Evolutionary conservation across 92 coral and sea anemone species (phyloP).

Genomic region (Paramuricea clavata): DNA sequence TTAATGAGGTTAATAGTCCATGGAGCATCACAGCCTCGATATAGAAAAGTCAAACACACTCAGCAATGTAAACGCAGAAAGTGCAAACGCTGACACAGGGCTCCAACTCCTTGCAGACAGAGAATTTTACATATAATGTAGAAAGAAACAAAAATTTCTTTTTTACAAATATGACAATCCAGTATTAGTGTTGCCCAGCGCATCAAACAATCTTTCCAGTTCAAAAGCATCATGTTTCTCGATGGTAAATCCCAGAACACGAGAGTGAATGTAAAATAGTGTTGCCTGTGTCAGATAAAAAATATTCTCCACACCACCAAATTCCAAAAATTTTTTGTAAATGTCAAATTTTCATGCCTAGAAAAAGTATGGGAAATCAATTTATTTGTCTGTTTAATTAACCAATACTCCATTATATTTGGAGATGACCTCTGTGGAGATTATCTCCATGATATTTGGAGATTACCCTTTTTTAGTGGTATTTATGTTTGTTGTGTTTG

Average conservation of each 20-base stretch:
- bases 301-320: conserved; percentile 20
- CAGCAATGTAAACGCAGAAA: no score
- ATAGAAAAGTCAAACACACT: no score
- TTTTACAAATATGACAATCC: conserved; percentile 14
- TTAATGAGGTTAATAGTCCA: background rate
- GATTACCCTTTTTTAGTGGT: no score
- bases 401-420: no score
- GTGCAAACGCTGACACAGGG: no score
- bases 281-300: conserved; percentile 41
- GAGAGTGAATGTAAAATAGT: conserved; percentile 38
- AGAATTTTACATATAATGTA: conserved; percentile 1
- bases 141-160: no score
- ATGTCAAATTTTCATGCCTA: conserved; percentile 31
- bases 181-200: background rate
- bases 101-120: no score
- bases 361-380: background rate
- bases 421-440: no score
- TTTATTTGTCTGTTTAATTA: background rate
- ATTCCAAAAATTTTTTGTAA: background rate
- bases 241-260: background rate
- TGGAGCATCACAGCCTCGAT: no score
- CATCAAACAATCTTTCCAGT: background rate
- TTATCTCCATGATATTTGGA: no score
- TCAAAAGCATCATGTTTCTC: background rate
- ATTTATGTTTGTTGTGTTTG: no score